phyloP scores from a whole-genome alignment of 2,888 invertebrate genomes.

The Notodonta ziczac region DNA sequence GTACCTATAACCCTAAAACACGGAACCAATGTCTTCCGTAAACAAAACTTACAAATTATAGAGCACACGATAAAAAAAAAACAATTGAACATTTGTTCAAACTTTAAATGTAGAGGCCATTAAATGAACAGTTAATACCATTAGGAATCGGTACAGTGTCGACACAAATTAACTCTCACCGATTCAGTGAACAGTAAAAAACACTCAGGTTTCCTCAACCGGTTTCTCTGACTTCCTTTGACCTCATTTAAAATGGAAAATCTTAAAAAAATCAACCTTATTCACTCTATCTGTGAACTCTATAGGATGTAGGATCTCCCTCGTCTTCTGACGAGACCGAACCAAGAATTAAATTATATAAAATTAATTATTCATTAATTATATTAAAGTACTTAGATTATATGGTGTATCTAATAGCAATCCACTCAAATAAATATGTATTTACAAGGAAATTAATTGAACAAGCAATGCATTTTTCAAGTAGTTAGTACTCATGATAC shows the following conservation, averaged over 20 bases:
- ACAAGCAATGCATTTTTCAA: neutral
- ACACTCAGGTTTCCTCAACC: slow-evolving; percentile 17
- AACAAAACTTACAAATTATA: neutral
- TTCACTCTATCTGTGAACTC: too few species aligned
- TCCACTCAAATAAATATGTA: too few species aligned
- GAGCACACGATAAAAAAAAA: neutral
- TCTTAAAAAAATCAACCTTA: too few species aligned
- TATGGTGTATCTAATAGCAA: too few species aligned
- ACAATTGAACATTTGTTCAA: neutral
- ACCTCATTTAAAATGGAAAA: slow-evolving; percentile 13
- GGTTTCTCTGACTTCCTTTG: slow-evolving; percentile 13
- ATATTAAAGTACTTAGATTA: too few species aligned
- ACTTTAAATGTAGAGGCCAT: neutral
- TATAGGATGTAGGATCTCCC: too few species aligned
- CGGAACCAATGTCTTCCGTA: too few species aligned
- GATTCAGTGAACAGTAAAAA: slow-evolving; percentile 32
- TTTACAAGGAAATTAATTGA: neutral
- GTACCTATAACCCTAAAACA: neutral
- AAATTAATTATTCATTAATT: too few species aligned
- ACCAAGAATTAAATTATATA: too few species aligned
- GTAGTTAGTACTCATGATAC: neutral
- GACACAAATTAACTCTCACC: slow-evolving; percentile 26
- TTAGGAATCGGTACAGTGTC: neutral
- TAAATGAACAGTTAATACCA: slow-evolving; percentile 5
- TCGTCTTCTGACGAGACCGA: too few species aligned